phyloP scores from a whole-genome alignment of 2,113 vertebrate genomes.

The Centropus unirufus region DNA sequence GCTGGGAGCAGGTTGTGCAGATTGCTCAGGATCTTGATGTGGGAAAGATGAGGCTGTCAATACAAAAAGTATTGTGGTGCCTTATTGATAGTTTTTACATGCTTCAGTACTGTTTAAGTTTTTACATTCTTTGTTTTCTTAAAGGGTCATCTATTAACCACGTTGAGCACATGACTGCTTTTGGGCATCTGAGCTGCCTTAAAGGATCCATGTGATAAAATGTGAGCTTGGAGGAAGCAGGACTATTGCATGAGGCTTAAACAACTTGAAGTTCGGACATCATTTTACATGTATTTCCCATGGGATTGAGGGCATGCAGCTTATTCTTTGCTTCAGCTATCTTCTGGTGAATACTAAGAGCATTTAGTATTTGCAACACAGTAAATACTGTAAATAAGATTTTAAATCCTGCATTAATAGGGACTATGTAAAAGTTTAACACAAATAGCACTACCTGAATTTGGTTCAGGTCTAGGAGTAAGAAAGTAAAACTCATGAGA shows the following conservation, averaged over 20 bases:
- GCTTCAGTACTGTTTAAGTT: background rate
- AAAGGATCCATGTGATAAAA: background rate
- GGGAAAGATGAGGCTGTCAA: background rate
- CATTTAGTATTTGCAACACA: background rate
- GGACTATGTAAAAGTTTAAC: background rate
- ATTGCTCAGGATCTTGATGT: background rate
- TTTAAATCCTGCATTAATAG: background rate
- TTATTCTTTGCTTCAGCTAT: background rate
- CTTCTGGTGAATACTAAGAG: background rate
- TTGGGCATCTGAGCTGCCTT: background rate
- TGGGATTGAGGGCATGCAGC: background rate
- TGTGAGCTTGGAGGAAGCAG: background rate
- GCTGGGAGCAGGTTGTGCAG: accelerated
- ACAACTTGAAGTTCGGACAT: background rate
- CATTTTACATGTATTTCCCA: background rate
- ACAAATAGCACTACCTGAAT: background rate
- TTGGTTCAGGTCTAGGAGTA: background rate
- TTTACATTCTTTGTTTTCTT: background rate
- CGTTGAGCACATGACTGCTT: accelerated
- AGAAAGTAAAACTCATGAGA: background rate
- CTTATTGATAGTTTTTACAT: background rate
- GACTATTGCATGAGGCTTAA: background rate
- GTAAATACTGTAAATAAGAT: background rate
- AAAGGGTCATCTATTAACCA: background rate
- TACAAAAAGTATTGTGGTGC: background rate